Base-by-base conservation (phyloP, 2,888 invertebrate species). In the Nomada hirtipes region DNA sequence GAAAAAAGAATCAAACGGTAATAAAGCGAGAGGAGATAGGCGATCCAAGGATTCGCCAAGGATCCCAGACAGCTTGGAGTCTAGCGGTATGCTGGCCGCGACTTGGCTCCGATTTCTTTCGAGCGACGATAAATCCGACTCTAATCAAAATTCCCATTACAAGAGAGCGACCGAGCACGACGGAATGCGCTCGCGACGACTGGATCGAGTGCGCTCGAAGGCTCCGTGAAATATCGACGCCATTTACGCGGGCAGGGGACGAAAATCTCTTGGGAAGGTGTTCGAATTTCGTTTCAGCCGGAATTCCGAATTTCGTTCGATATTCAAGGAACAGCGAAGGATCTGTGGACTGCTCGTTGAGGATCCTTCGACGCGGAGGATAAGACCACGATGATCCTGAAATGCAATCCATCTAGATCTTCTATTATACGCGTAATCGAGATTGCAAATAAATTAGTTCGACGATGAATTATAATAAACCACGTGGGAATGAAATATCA, bases 41-140 rank as follows among this genome's bases (percentile, higher is more conserved):
- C 88, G 88, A 89, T 86, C 87, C 87, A 69, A 88, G 87, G 90
- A 86, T 90, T 88, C 88, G 86, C 90, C 90, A 87, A 88, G 87
- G 89, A 88, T 88, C 85, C 92, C 92, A 93, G 92, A 93, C 92
- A 92, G 92, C 92, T 92, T 92, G 92, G 92, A 91, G 92, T 91
- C 91, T 88, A 79, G 83, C 75, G 83, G 86, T 70, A 65, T 78
- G 87, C 78, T 61, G 74, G 76, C 68, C 74, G 65, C 74, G 47
- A 65, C 64, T 64, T 53, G 36, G 23, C 57, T 59, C 69, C 44
- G 65, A 59, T 59, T 76, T 84, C 85, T 76, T 74, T 71, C 85
- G 50, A 36, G 36, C 63, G 57, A 63, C 68, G 78, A 67, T 72
- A 81, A 76, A 75, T 76, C 50, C 63, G 26, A 15, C 26, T 67